These are phyloP conservation scores for Sminthurides aquaticus DNA, from an alignment of 2,888 invertebrate species.

Conservation along the genomic window DNA sequence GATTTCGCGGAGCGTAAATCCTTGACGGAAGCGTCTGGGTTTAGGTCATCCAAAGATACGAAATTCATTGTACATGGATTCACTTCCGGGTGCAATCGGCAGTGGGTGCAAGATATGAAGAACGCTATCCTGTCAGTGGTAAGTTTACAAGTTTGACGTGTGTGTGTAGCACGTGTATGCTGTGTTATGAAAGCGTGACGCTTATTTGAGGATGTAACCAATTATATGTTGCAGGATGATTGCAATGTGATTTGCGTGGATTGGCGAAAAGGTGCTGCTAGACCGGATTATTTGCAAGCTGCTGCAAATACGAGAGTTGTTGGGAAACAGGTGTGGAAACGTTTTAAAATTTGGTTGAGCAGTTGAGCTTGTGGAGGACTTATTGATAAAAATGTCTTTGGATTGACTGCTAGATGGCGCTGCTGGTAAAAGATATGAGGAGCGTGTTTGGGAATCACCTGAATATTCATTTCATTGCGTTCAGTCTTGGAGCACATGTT, in stretches of 20 bases:
- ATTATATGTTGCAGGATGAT: slow-evolving; percentile 63
- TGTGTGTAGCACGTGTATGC: too few relatives aligned
- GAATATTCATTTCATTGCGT: slow-evolving; percentile 78
- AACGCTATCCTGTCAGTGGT: slow-evolving; percentile 82
- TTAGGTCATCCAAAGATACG: slow-evolving; percentile 57
- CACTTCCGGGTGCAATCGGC: slow-evolving; percentile 72
- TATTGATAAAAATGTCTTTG: too few relatives aligned
- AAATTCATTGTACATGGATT: slow-evolving; percentile 86
- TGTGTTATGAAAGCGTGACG: too few relatives aligned
- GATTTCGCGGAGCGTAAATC: slow-evolving; percentile 50
- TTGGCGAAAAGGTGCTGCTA: slow-evolving; percentile 81
- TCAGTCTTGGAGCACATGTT: slow-evolving; percentile 84
- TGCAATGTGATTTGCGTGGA: slow-evolving; percentile 85
- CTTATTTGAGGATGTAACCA: too few relatives aligned
- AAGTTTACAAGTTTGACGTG: slow-evolving; percentile 46
- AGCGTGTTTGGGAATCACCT: slow-evolving; percentile 47
- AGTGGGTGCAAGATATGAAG: slow-evolving; percentile 90
- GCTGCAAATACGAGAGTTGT: slow-evolving; percentile 83
- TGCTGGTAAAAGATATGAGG: background rate
- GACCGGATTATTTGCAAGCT: slow-evolving; percentile 84
- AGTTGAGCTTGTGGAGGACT: too few relatives aligned
- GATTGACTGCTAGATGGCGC: background rate
- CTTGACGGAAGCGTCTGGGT: background rate
- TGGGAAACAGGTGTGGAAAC: slow-evolving; percentile 68
- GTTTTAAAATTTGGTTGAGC: background rate